Conservation (phyloP, 2,888 invertebrate genomes). For the Mermis nigrescens region DNA sequence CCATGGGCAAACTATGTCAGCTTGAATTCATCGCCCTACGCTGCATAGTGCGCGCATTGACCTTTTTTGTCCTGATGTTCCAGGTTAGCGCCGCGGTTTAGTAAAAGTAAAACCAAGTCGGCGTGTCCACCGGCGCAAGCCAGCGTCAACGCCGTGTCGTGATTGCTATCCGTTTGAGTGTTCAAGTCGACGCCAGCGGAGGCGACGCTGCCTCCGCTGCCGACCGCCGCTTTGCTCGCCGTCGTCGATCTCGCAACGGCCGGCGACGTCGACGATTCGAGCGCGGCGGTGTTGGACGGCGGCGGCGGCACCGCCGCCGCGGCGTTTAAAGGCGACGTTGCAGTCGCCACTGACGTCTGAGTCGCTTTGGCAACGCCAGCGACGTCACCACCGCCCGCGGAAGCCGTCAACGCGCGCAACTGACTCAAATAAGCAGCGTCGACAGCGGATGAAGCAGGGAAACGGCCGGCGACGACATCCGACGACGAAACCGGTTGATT, state of each 20-base stretch:
- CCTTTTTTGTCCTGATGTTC: conserved; percentile 91
- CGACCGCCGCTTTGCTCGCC: no score
- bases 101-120: conserved; percentile 73
- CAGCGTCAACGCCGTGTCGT: conserved; percentile 88
- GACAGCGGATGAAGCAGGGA: no score
- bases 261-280: background rate
- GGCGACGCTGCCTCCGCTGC: no score
- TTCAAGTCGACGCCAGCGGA: conserved; percentile 51
- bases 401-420: no score
- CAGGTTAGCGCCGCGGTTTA: conserved; percentile 78
- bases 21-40: conserved; percentile 95
- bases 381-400: background rate
- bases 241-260: no score
- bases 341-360: background rate
- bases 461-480: no score
- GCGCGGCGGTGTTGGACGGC: conserved; percentile 3
- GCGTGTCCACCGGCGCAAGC: conserved; percentile 88
- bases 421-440: no score
- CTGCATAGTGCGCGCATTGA: conserved; percentile 33
- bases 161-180: conserved; percentile 92
- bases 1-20: no score
- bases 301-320: background rate
- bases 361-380: background rate
- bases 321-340: background rate
- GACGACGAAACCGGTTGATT: no score